phyloP scores from a whole-genome alignment of 2,113 vertebrate species.

The Albula glossodonta region DNA sequence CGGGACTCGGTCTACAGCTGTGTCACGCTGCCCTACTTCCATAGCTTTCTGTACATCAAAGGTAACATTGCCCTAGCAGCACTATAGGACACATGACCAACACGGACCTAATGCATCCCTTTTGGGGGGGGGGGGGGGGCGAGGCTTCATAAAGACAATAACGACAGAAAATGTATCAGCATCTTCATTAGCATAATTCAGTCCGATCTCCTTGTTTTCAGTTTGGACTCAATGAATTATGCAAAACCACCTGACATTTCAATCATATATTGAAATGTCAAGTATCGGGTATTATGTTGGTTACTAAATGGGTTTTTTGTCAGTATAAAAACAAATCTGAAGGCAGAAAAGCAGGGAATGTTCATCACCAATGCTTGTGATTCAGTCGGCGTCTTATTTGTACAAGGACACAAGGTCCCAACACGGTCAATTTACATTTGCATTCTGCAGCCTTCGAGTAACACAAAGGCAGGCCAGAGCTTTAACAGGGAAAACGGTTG shows the following conservation, averaged over 20 bases:
- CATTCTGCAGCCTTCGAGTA: neutral
- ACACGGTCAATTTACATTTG: neutral
- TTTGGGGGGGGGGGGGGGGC: neutral
- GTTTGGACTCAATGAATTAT: neutral
- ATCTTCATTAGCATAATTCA: neutral
- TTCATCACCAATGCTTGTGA: neutral
- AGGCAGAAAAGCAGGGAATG: neutral
- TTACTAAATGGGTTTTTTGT: neutral
- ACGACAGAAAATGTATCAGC: neutral
- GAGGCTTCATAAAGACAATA: neutral
- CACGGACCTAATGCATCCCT: neutral
- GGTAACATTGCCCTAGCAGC: slow-evolving; percentile 66
- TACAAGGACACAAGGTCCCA: neutral
- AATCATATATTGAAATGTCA: no score
- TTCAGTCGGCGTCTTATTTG: neutral
- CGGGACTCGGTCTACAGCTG: slow-evolving; percentile 96
- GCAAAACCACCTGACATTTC: neutral
- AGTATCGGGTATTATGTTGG: no score
- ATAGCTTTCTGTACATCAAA: slow-evolving; percentile 96
- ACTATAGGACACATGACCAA: no score
- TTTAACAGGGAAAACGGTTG: neutral
- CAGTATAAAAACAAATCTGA: neutral
- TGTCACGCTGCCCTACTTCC: slow-evolving; percentile 94
- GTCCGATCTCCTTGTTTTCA: neutral
- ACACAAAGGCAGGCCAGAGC: neutral